Evolutionary conservation across 1,140 invertebrate species (phyloP), one percentile per base, ranked within the genome.

Genomic region (Tenebrio molitor): DNA sequence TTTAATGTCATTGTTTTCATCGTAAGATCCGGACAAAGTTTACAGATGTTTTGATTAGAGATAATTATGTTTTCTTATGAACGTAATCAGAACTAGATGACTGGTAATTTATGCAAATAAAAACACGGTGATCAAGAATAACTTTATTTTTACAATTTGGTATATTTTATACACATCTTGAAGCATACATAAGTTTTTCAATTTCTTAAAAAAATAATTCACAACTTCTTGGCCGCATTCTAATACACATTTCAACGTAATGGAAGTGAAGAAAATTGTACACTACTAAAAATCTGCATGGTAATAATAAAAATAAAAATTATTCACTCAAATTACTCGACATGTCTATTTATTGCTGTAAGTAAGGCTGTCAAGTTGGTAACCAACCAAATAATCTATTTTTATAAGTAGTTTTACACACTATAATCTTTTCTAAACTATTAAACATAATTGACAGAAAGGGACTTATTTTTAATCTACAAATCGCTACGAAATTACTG

Each of bases 361-460:
- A 58, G n/a, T 58, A 58, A 58, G 50, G 23, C 50, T 58, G 50
- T 14, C 15, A 12, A 25, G 21, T 58, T 58, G 23, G 23, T 2
- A 58, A 58, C 23, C n/a, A 58, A 58, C 21, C 23, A 58, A 58
- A 58, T n/a, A n/a, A 7, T 39, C 5, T 39, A 12, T 39, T n/a
- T 7, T 21, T 58, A 10, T 29, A 29, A 25, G 23, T 58, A 1
- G 8, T n/a, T 29, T 25, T 29, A 58, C 29, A 58, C 50, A 58
- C 23, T 29, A 29, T 5, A 50, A 25, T 53, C 23, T 12, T 14
- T 29, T 58, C 50, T 58, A 58, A 58, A 58, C 50, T 58, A 58
- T 58, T 29, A 29, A 58, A 58, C 50, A 58, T 58, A 58, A 58
- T 58, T 58, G 50, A 58, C 50, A 25, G 21, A 58, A 53, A 58